These are phyloP conservation scores for Pangasianodon gigas DNA, from an alignment of 2,113 vertebrate genomes.

Conservation along the genomic window DNA sequence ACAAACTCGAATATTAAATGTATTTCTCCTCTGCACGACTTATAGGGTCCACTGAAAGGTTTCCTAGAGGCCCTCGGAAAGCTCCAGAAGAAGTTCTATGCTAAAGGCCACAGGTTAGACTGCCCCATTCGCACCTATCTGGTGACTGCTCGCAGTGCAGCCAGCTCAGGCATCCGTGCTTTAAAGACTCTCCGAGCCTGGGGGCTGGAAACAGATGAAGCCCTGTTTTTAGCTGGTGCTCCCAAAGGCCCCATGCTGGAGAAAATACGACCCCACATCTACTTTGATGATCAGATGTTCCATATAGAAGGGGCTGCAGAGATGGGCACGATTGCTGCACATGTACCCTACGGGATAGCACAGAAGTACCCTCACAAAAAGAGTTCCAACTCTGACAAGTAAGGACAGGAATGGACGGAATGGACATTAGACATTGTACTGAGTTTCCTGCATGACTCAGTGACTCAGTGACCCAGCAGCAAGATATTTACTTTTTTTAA, in stretches of 20 bases:
- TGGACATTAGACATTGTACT: not conserved
- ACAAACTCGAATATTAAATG: not conserved
- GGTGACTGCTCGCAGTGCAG: constrained; percentile 92
- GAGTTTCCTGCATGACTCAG: constrained; percentile 17
- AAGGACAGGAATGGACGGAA: constrained; percentile 22
- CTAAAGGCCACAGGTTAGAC: constrained; percentile 88
- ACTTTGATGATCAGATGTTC: constrained; percentile 99
- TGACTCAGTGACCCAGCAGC: not conserved
- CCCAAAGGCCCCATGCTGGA: constrained; percentile 92
- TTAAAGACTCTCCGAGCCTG: constrained; percentile 95
- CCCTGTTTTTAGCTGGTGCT: constrained; percentile 91
- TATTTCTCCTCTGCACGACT: not conserved
- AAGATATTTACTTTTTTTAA: constrained; percentile 10
- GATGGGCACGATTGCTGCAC: constrained; percentile 90
- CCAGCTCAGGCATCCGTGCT: constrained; percentile 92
- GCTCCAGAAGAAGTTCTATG: constrained; percentile 97
- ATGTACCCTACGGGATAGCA: constrained; percentile 91
- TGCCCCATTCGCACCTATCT: constrained; percentile 96
- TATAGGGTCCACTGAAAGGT: constrained; percentile 90
- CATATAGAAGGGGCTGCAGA: constrained; percentile 92
- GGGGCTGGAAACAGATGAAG: constrained; percentile 95
- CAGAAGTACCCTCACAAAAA: constrained; percentile 74
- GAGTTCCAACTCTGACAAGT: constrained; percentile 57
- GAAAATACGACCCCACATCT: constrained; percentile 97
- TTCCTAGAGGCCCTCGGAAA: constrained; percentile 92